These are phyloP conservation scores for Yponomeuta sedellus DNA, from an alignment of 2,888 invertebrate genomes.

Conservation along the genomic window DNA sequence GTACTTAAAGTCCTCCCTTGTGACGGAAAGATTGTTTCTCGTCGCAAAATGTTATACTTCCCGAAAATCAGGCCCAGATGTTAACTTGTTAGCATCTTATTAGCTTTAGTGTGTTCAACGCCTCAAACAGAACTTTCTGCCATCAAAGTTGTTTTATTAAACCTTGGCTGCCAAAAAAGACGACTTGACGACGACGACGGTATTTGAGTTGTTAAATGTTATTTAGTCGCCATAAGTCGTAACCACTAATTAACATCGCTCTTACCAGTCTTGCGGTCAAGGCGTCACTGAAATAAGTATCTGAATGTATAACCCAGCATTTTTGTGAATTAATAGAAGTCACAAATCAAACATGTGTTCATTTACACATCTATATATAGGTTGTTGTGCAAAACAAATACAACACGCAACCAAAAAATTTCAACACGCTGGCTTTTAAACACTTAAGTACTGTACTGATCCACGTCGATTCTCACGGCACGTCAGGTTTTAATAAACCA, in stretches of 20 bases:
- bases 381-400: too few relatives aligned
- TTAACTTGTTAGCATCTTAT: background rate
- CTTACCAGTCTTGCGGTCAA: background rate
- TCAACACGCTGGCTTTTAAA: too few relatives aligned
- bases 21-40: background rate
- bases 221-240: background rate
- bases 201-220: background rate
- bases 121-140: background rate
- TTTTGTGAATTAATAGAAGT: too few relatives aligned
- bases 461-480: too few relatives aligned
- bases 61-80: background rate
- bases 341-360: too few relatives aligned
- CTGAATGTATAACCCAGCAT: too few relatives aligned
- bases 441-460: too few relatives aligned
- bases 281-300: too few relatives aligned
- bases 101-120: background rate
- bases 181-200: background rate
- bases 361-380: too few relatives aligned
- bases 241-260: background rate
- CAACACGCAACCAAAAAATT: too few relatives aligned
- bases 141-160: background rate
- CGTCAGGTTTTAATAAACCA: background rate
- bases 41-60: background rate
- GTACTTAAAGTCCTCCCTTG: background rate
- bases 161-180: background rate